These are phyloP conservation scores for Anguilla anguilla DNA, from an alignment of 2,797 vertebrate species.

Conservation along the genomic window DNA sequence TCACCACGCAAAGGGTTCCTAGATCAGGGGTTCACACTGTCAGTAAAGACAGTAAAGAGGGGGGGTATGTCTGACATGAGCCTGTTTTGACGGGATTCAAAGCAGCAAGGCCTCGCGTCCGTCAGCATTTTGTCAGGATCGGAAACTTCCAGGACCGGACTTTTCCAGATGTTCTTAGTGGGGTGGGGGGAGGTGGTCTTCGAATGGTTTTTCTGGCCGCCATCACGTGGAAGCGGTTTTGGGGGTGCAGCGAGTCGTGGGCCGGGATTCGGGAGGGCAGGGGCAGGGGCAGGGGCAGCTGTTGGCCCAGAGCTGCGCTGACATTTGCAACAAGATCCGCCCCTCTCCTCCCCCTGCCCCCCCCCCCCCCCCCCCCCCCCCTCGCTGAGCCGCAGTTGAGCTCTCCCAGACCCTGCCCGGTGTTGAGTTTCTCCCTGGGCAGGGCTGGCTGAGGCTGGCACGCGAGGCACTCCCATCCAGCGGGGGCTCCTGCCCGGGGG, in stretches of 20 bases:
- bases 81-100: conserved; percentile 73
- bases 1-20: conserved; percentile 65
- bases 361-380: conserved; percentile 5
- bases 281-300: conserved; percentile 34
- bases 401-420: conserved; percentile 19
- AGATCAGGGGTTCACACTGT: conserved; percentile 67
- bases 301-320: conserved; percentile 43
- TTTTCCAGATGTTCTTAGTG: conserved; percentile 62
- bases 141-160: conserved; percentile 36
- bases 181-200: neutral
- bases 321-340: conserved; percentile 46
- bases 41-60: conserved; percentile 54
- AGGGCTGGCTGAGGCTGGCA: conserved; percentile 22
- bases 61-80: conserved; percentile 61
- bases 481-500: neutral
- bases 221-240: neutral
- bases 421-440: conserved; percentile 32
- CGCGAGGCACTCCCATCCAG: neutral
- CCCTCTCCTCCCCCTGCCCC: conserved; percentile 11
- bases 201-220: conserved; percentile 35
- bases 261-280: neutral
- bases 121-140: conserved; percentile 54
- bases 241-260: conserved; percentile 24
- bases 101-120: conserved; percentile 62
- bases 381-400: neutral